Evolutionary conservation across 2,888 invertebrate genomes (phyloP), one percentile per base, ranked within the genome.

Genomic region (Choristoneura rosaceana): DNA sequence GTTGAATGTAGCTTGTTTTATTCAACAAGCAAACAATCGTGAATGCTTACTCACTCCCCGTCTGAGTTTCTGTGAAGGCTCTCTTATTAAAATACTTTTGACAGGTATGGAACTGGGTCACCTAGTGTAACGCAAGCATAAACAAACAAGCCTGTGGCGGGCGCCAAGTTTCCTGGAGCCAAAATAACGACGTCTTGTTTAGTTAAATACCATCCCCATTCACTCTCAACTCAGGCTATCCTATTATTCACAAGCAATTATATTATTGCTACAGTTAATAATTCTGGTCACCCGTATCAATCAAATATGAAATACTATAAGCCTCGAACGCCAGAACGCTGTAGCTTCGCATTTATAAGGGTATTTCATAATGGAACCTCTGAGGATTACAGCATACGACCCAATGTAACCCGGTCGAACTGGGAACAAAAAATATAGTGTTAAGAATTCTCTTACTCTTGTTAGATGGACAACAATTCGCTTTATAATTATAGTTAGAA

Each of bases 121-220:
- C 34, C 52, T 58, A 61, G 52, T 73, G 77, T 76, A 75, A 66
- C 75, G 85, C 84, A 87, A 88, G 88, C 86, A 87, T 85, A 87
- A 85, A 81, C 77, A 75, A 78, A 75, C 83, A 80, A 87, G 81
- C 79, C 80, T 81, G 78, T 77, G 75, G 73, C 79, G 74, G 87
- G 87, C 84, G 86, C 85, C 87, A 80, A 77, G 76, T 82, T 80
- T 82, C 83, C 82, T 79, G 80, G 81, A 80, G 82, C 82, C 81
- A 77, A 81, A 71, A 79, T 80, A 85, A 86, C 83, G 82, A 82
- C 71, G 74, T 76, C 77, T 70, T 79, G 77, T 77, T 77, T 80
- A 77, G 58, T 74, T 71, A 74, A 75, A 77, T 76, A 74, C 75
- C 69, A 71, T 71, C 73, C 73, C 76, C 60, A 60, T 67, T 70